Evolutionary conservation across 2,888 invertebrate species (phyloP), one percentile per base, ranked within the genome.

Genomic region (Eristalinus sepulchralis): DNA sequence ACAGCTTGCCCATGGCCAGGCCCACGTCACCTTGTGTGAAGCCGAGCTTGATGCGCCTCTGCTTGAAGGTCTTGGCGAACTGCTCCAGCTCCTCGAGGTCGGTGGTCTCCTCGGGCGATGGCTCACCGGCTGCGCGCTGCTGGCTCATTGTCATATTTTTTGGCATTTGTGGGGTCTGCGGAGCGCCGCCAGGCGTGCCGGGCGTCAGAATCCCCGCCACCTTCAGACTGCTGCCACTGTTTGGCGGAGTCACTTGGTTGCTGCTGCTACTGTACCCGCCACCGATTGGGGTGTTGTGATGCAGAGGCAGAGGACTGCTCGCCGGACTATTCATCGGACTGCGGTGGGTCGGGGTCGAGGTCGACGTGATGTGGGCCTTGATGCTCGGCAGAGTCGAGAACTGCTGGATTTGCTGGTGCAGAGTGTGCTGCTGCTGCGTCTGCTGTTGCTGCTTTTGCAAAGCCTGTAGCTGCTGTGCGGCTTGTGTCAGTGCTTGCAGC

Each of bases 21-120:
- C 99, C 99, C 13, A 99, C 99, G 93, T 99, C 99, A 71, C 99
- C 99, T 93, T 99, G 99, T 5, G 99, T 99, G 93, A 99, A 99
- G 70, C 99, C 99, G 90, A 99, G 95, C 93, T 99, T 99, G 91
- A 99, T 99, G 89, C 99, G 95, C 86, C 99, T 94, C 93, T 99
- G 98, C 92, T 99, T 99, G 93, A 99, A 99, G 13, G 97, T 98
- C 93, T 99, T 99, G 71, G 99, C 99, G 93, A 99, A 99, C 92
- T 98, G 98, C 92, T 99, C 99, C 88, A 99, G 94, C 92, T 99
- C 99, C 92, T 99, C 99, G 89, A 99, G 95, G 92, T 99, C 99
- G 53, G 98, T 98, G 72, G 98, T 98, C 93, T 99, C 98, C 92
- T 99, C 98, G 6, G 97, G 96, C 39, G 96, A 96, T 2, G 97